Percentiles rank a stretch among this genome's conserved stretches.
phyloP scores from a whole-genome alignment of 2,888 invertebrate genomes.

The Cephus pygmeus region DNA sequence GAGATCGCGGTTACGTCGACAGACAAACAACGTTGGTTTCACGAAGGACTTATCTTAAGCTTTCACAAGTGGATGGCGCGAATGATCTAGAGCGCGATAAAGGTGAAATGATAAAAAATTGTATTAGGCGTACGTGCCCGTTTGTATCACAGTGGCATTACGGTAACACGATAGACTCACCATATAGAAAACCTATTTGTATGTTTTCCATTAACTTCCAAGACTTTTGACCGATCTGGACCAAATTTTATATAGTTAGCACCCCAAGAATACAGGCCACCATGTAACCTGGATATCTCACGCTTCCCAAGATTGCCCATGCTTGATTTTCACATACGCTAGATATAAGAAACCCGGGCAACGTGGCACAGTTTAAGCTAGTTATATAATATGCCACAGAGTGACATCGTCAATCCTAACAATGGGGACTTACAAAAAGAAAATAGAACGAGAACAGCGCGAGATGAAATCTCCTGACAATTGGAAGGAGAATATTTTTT shows the following conservation, averaged over 20 bases:
- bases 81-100: neutral
- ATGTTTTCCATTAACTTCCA: no score
- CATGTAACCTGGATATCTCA: no score
- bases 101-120: neutral
- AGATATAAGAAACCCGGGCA: no score
- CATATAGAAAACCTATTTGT: no score
- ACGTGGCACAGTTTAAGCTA: no score
- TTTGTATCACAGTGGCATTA: no score
- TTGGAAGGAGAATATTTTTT: slow-evolving; percentile 31
- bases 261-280: no score
- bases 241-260: no score
- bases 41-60: neutral
- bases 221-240: no score
- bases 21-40: neutral
- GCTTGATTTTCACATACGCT: no score
- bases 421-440: neutral
- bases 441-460: slow-evolving; percentile 4
- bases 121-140: neutral
- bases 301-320: no score
- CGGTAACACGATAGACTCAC: no score
- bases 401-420: neutral
- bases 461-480: slow-evolving; percentile 22
- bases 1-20: neutral
- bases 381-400: neutral
- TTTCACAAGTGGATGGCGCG: neutral